Evolutionary conservation across 2,888 invertebrate species (phyloP).

Genomic region (Norana najaformis): DNA sequence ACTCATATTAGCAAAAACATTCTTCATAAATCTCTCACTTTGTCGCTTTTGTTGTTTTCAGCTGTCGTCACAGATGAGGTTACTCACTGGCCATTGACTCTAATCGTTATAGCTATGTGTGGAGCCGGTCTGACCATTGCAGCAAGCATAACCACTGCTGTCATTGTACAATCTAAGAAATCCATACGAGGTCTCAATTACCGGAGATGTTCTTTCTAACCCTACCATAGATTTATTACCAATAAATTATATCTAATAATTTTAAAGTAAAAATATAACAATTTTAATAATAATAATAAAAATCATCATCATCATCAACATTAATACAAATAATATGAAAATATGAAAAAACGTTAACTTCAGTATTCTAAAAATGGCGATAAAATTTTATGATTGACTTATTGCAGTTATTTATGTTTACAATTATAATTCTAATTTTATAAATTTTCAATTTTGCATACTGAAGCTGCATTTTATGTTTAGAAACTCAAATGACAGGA

Average conservation of each 20-base stretch:
- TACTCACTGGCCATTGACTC: background rate
- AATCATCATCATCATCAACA: too few species aligned
- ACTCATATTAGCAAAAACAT: background rate
- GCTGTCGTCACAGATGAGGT: background rate
- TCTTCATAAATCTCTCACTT: background rate
- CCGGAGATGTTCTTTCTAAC: too few species aligned
- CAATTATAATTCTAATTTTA: background rate
- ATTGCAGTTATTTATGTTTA: too few species aligned
- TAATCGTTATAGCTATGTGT: background rate
- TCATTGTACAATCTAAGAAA: background rate
- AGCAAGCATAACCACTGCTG: background rate
- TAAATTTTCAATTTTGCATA: background rate
- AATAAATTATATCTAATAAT: too few species aligned
- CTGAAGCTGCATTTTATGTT: background rate
- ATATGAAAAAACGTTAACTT: too few species aligned
- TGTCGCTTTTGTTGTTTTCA: background rate
- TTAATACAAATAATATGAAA: too few species aligned
- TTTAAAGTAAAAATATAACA: too few species aligned
- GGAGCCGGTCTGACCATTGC: background rate
- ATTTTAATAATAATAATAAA: too few species aligned
- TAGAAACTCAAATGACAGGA: background rate
- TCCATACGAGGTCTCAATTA: background rate
- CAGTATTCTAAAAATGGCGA: too few species aligned
- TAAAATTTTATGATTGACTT: too few species aligned
- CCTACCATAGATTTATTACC: too few species aligned